Evolutionary conservation across 1,140 invertebrate genomes (phyloP), one percentile per base, ranked within the genome.

Genomic region (Vanessa atalanta): DNA sequence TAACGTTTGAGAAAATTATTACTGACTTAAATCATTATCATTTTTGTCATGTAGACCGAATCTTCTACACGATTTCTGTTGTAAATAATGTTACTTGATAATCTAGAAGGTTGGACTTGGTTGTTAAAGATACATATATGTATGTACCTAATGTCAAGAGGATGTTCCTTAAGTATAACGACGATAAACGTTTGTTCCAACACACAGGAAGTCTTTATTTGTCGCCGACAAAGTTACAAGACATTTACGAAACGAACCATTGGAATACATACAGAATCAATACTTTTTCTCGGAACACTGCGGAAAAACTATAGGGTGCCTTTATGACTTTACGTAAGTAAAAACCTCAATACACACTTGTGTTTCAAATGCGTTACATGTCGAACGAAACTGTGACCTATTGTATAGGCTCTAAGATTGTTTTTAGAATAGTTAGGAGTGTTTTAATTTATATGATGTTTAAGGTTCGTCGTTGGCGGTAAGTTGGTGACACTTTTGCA

Each of bases 201-300:
- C 76, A 72, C 82, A 87, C 86, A 87, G 89, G 89, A 91, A 85
- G 84, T 86, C 80, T 80, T 82, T 90, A 81, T 91, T 89, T 91
- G 86, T 73, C 74, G 75, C 85, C 87, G 87, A 83, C 85, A 83
- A 85, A 82, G 84, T 81, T 84, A 82, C 80, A 78, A 81, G 74
- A 64, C 73, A 69, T 77, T 80, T 77, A 81, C 53, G 78, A 84
- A 83, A 83, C 76, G 81, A 80, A 72, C 80, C 80, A 77, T 80
- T 80, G 79, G 83, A 86, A 85, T 73, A 80, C 75, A 75, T 81
- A 86, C 78, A 81, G 73, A 83, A 83, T 87, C 81, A 82, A 84
- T 86, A 77, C 70, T 73, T 77, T 51, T 90, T 91, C 89, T 82
- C 60, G 77, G 88, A 88, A 91, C 78, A 79, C 78, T 66, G 79